Evolutionary conservation across 2,888 invertebrate species (phyloP), one percentile per base, ranked within the genome.

Genomic region (Epistrophella euchroma): DNA sequence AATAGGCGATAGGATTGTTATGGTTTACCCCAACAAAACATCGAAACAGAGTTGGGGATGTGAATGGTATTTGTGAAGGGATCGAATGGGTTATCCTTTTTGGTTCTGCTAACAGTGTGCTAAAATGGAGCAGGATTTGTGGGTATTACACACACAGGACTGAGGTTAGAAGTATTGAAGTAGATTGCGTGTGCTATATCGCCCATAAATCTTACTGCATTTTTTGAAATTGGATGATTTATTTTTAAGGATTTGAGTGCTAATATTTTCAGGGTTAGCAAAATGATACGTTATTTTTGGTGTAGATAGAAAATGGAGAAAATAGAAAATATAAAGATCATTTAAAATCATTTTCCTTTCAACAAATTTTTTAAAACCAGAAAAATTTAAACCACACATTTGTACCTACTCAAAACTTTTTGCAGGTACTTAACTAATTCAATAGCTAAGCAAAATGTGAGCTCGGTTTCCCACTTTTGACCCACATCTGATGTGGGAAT

Each of bases 381-480:
- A n/a, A n/a, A n/a, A 50, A 50, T 64, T 78, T 82, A 72, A 76
- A 52, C 60, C 58, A 43, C 60, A 43, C 66, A 78, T 55, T 74
- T 25, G 60, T 52, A 13, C 62, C 70, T 4, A 52, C n/a, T n/a
- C n/a, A 72, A 71, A 70, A 37, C 15, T 55, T 43, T 55, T 70
- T 56, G 17, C 37, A 68, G 37, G 52, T 37, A 55, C 43, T 55
- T 70, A 45, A 55, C 55, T 75, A 43, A 52, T 28, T 55, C 43
- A 70, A 68, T n/a, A 60, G n/a, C 13, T 52, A 17, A 52, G 37
- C 32, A 5, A 32, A 32, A 32, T n/a, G 32, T 9, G 80, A 50
- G 73, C n/a, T n/a, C 40, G 81, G 77, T 82, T n/a, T 86, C 74
- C 86, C 86, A 77, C 74, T 86, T 86, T 64, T 86, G 86, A 86